Evolutionary conservation across 2,888 invertebrate species (phyloP), one percentile per base, ranked within the genome.

Genomic region (Drosophila pseudotalamancana): DNA sequence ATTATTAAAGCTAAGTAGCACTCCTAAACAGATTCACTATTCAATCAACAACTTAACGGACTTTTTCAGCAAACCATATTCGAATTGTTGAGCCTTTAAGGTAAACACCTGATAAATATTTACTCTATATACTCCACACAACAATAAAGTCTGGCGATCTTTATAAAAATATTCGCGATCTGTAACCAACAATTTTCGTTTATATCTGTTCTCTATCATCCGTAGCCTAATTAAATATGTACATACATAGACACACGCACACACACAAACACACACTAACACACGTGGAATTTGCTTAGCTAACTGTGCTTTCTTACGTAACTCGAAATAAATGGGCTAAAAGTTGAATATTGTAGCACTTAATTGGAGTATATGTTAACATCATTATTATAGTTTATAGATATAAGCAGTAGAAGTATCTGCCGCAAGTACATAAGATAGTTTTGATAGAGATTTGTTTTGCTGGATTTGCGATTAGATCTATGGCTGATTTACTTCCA

Each of bases 291-390:
- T 60, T 67, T 12, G 19, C 50, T 59, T 63, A 48, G n/a, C 45
- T 67, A 76, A 67, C 55, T 48, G 39, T 40, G 12, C 35, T 34
- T 23, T 63, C 65, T 59, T 63, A 56, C 40, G 69, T 45, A 63
- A 37, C 32, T 60, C 49, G 67, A 74, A 61, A 51, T 67, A n/a
- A 76, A 84, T 57, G 54, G 50, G 39, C 68, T 67, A 48, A 21
- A 64, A 59, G 31, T 79, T 59, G 65, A 57, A 51, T 65, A 74
- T 63, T 63, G 55, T 69, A 64, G 86, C 72, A 82, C 83, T 72
- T 67, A 37, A n/a, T 57, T 76, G 56, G 60, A 80, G 57, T 80
- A 76, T 53, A 72, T 64, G 53, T 53, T 31, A 32, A 65, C 19
- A 37, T 50, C 50, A 39, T 31, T 42, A 16, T 29, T 53, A 32